phyloP scores from a whole-genome alignment of 2,888 invertebrate species.

The Epistrophella euchroma region DNA sequence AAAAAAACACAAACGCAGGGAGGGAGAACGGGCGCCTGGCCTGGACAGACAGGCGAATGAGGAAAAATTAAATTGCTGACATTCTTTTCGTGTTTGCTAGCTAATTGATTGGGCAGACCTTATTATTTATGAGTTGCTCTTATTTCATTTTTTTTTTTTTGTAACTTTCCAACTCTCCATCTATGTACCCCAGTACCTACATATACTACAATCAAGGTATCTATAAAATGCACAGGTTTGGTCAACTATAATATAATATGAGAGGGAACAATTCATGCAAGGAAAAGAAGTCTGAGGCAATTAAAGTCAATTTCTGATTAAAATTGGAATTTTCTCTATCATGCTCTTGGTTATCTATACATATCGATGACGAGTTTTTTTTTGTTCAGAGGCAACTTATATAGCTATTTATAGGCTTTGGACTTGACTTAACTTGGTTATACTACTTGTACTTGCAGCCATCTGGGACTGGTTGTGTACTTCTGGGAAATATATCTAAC shows the following conservation, averaged over 20 bases:
- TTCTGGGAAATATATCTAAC: constrained; percentile 47
- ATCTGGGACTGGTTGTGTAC: constrained; percentile 57
- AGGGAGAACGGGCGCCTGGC: constrained; percentile 9
- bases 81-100: constrained; percentile 67
- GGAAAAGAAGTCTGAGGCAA: constrained; percentile 42
- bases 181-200: neutral
- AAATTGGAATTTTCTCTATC: constrained; percentile 60
- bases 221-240: neutral
- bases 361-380: constrained; percentile 51
- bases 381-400: constrained; percentile 8
- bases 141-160: constrained; percentile 9
- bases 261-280: constrained; percentile 7
- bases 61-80: constrained; percentile 62
- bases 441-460: neutral
- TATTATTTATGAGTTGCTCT: constrained; percentile 69
- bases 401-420: constrained; percentile 56
- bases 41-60: constrained; percentile 26
- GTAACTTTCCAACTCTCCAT: constrained; percentile 9
- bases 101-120: constrained; percentile 72
- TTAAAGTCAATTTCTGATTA: constrained; percentile 70
- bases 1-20: neutral
- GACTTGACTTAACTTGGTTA: constrained; percentile 8
- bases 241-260: neutral
- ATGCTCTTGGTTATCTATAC: neutral
- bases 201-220: neutral